Evolutionary conservation across 2,113 vertebrate genomes (phyloP), one percentile per base, ranked within the genome.

Genomic region (Chlorodrepanis virens): DNA sequence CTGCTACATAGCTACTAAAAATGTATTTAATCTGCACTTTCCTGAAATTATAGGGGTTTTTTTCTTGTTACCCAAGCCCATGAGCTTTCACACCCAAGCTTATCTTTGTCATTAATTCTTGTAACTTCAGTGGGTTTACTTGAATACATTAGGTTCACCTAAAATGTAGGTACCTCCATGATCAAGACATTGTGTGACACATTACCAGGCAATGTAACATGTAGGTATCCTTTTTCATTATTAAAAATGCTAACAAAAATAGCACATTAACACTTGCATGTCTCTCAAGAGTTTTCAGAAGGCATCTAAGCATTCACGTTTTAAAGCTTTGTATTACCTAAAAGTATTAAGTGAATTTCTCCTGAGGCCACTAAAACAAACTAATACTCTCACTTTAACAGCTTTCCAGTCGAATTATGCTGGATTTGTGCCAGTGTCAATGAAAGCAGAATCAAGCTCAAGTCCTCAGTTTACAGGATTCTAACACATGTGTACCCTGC

Each of bases 291-390:
- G 68, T 61, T 85, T 83, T 72, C 24, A 59, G 37, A 89, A 85
- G 61, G 39, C 49, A 89, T 60, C 53, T 74, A 89, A 91, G 86
- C 61, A 81, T 83, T 83, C 50, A 72, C 25, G 45, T 47, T 90
- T 96, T 67, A 92, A 78, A 67, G 78, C 45, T 92, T 88, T 90
- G 35, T 52, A 81, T 82, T 91, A 72, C 76, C 42, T 45, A 89
- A 64, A 77, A 59, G 6, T 31, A 88, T 81, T 52, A 93, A 52
- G 76, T 85, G 42, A 90, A 63, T 96, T 94, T 88, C 65, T 75
- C 65, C 80, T 49, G 37, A 90, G 37, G 19, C 86, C 78, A 86
- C 60, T 86, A 69, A 77, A 92, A 90, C 84, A 69, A 90, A 90
- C 74, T 85, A 54, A 80, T 86, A 77, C 72, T 92, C 31, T 60